Percentiles rank a stretch among this genome's conserved stretches.
These are phyloP conservation scores for Chloropsis hardwickii DNA, from an alignment of 2,113 vertebrate genomes.

Conservation along the genomic window DNA sequence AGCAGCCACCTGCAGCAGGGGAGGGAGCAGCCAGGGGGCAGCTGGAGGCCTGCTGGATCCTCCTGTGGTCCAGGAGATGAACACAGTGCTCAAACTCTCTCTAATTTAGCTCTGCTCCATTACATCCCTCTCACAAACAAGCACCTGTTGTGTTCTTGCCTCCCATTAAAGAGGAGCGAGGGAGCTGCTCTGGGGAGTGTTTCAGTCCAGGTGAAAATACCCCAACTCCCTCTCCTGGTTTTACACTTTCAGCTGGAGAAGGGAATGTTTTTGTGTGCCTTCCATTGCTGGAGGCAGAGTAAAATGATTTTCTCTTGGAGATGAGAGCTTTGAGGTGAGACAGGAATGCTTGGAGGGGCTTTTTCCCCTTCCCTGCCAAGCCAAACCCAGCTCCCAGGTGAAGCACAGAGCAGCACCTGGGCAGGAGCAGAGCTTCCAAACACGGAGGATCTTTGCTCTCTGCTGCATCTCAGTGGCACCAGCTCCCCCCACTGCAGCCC, in stretches of 20 bases:
- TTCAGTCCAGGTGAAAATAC: neutral
- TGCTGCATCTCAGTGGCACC: accelerated
- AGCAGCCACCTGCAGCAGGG: neutral
- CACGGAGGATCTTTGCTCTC: accelerated
- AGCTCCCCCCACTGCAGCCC: neutral
- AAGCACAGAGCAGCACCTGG: neutral
- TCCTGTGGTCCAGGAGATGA: neutral
- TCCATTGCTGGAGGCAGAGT: neutral
- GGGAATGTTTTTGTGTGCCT: neutral
- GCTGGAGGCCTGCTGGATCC: neutral
- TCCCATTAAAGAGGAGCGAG: neutral
- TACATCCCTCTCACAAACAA: neutral
- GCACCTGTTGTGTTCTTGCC: neutral
- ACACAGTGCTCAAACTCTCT: neutral
- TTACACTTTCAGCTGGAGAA: neutral
- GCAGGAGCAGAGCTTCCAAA: neutral
- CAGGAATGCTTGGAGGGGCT: neutral
- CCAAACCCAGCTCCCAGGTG: neutral
- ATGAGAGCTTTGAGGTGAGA: neutral
- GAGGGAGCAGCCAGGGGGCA: neutral
- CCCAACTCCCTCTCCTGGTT: neutral
- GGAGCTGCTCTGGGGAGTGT: neutral
- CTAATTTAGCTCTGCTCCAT: neutral
- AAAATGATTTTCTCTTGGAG: neutral
- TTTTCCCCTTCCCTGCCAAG: neutral